These are phyloP conservation scores for Eleutherodactylus coqui DNA, from an alignment of 2,797 vertebrate species.

Conservation along the genomic window DNA sequence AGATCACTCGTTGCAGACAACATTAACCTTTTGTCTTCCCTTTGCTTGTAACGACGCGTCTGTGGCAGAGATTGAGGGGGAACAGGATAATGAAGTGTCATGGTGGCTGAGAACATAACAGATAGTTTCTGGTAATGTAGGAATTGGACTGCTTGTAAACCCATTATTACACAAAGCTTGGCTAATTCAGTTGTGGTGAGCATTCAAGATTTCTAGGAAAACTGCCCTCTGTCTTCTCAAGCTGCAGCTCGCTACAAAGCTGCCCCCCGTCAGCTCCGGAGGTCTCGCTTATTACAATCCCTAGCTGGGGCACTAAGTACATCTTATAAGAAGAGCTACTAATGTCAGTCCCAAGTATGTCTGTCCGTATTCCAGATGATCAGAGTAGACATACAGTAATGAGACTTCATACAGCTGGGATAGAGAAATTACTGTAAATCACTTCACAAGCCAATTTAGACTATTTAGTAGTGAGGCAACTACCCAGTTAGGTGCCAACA, in stretches of 20 bases:
- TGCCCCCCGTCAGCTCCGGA: neutral
- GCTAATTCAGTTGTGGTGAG: neutral
- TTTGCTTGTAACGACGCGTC: neutral
- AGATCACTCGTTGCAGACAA: constrained; percentile 34
- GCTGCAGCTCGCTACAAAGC: neutral
- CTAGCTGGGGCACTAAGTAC: too few species aligned
- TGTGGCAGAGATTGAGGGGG: neutral
- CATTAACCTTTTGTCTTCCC: constrained; percentile 49
- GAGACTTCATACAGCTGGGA: neutral
- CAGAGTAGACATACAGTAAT: neutral
- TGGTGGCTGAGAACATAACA: neutral
- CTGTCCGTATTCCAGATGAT: neutral
- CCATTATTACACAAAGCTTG: neutral
- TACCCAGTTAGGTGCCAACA: neutral
- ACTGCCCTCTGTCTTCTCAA: neutral
- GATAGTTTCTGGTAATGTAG: neutral
- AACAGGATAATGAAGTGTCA: neutral
- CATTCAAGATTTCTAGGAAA: neutral
- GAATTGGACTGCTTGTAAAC: neutral
- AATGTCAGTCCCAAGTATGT: neutral
- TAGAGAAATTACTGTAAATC: neutral
- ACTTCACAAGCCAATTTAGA: neutral
- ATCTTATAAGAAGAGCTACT: neutral
- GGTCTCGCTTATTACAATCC: too few species aligned
- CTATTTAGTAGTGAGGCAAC: neutral